Evolutionary conservation across 1,140 invertebrate species (phyloP), one percentile per base, ranked within the genome.

Genomic region (Pteromalus puparum): DNA sequence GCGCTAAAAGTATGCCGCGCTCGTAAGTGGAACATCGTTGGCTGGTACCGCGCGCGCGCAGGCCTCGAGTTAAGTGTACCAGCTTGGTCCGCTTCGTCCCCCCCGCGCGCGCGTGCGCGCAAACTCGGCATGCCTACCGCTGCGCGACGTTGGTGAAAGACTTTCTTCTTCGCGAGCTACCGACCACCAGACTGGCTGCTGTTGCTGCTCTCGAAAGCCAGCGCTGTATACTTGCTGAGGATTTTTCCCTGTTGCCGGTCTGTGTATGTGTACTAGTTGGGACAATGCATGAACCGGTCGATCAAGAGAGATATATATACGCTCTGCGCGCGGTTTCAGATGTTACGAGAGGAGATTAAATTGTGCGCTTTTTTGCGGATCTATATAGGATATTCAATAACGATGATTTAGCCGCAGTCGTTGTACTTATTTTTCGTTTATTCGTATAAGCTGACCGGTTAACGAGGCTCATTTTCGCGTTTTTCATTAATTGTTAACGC

Each of bases 1-100:
- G n/a, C 30, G 30, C 30, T 34, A 34, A 92, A 93, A 83, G 92
- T 93, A 91, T 93, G 92, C 90, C 92, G 91, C 75, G 84, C 46
- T 21, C 88, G 89, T 92, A 93, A 93, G 92, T 93, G 89, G 92
- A 92, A 93, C 92, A 92, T 92, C 91, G 91, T 90, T 91, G 92
- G 91, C 91, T 91, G 92, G 91, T 90, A 92, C 91, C 91, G 24
- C 30, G 34, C 81, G 38, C n/a, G n/a, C n/a, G n/a, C n/a, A 68
- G 68, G 79, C 78, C 65, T 65, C 21, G 81, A 89, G 89, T 6
- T 34, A 92, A 92, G 91, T 93, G 90, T 92, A 92, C 91, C 91
- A 91, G 90, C 90, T 89, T 90, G 87, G 90, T 92, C 88, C 89
- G 87, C 89, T 89, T 90, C 86, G 86, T 89, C 90, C 87, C 87